Evolutionary conservation across 2,113 vertebrate species (phyloP), one percentile per base, ranked within the genome.

Genomic region (Silurus asotus): DNA sequence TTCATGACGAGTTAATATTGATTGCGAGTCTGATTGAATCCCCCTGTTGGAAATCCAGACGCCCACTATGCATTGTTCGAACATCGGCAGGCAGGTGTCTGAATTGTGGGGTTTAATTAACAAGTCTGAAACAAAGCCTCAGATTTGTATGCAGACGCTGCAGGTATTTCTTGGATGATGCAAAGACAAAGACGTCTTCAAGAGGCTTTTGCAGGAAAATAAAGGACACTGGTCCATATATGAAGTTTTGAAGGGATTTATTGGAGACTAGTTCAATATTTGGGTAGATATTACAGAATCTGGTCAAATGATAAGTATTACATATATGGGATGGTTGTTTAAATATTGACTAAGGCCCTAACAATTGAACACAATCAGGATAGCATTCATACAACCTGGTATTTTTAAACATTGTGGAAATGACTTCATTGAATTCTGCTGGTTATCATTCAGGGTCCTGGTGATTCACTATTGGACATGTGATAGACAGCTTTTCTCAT

Each of bases 91-190:
- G 78, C 77, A 82, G 81, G 77, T 81, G 88, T 69, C 82, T 19
- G 81, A 80, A 81, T 87, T 82, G 67, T 74, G 25, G 13, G 56
- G 25, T 15, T 89, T 82, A 89, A 89, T 89, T 82, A 87, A 79
- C 20, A 25, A 87, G 59, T 75, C 55, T 78, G 65, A 70, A 82
- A 87, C 78, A 82, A 82, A 86, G 80, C 25, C 37, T 28, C 61
- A 49, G 53, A 81, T 89, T 76, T 77, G 79, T 87, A 89, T 87
- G 82, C 78, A 82, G 37, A 25, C 53, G 4, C 64, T 11, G 70
- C 79, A 69, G 84, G 81, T 64, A 62, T 70, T 75, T 45, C 64
- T 82, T 15, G 25, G 79, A 61, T 17, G 67, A 85, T 13, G 51
- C 37, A 67, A 86, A 67, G 65, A 51, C 58, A 61, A 86, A 81